Evolutionary conservation across 64 coral and sea anemone genomes (phyloP).

Genomic region (Porites lutea): DNA sequence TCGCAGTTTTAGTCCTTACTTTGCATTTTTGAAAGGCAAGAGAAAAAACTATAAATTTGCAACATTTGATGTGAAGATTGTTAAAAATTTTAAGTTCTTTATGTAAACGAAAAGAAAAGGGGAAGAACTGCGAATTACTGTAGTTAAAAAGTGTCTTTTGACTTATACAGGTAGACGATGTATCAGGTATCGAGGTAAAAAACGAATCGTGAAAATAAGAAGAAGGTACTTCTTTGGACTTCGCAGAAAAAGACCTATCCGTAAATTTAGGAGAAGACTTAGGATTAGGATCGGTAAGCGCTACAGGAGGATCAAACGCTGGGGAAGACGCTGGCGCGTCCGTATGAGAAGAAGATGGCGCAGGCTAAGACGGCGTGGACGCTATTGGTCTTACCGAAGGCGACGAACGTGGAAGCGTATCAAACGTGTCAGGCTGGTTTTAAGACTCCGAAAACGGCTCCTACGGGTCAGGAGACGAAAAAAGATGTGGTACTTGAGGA

Average conservation of each 20-base stretch:
- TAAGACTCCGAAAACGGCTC: neutral
- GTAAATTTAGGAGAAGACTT: constrained; percentile 1
- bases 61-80: too few species aligned
- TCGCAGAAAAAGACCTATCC: neutral
- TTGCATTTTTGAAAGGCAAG: too few species aligned
- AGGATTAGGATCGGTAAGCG: neutral
- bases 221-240: constrained; percentile 16
- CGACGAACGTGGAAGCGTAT: neutral
- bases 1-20: too few species aligned
- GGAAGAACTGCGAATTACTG: too few species aligned
- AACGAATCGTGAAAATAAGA: neutral
- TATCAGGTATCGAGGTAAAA: neutral
- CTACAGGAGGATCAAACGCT: neutral
- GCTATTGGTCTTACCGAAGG: neutral
- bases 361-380: neutral
- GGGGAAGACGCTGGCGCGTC: neutral
- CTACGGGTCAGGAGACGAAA: neutral
- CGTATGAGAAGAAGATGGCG: neutral
- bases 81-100: too few species aligned
- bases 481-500: neutral
- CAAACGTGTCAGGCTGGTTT: neutral
- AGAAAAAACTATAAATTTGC: too few species aligned
- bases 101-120: too few species aligned
- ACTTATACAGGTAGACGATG: constrained; percentile 21
- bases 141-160: neutral